phyloP scores from a whole-genome alignment of 1,140 invertebrate species.

The Pogonomyrmex barbatus region DNA sequence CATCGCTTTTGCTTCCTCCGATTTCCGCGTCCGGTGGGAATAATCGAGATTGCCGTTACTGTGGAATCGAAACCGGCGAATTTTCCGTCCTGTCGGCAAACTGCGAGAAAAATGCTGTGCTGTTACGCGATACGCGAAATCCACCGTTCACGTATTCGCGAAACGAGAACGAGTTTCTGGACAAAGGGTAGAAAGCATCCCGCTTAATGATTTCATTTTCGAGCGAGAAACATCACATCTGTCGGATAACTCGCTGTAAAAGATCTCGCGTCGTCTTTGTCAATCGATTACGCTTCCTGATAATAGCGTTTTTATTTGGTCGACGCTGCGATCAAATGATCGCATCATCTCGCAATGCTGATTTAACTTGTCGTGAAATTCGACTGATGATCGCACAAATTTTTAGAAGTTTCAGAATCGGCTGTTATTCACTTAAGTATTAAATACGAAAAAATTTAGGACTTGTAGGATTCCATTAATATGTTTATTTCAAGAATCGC shows the following conservation, averaged over 20 bases:
- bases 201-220: conserved; percentile 32
- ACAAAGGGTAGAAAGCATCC: conserved; percentile 51
- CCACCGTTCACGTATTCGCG: conserved; percentile 26
- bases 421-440: neutral
- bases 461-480: neutral
- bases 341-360: neutral
- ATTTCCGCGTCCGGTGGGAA: conserved; percentile 26
- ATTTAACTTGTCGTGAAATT: conserved; percentile 19
- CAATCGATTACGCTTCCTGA: neutral
- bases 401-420: neutral
- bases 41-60: conserved; percentile 67
- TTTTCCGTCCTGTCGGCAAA: conserved; percentile 37
- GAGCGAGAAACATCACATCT: neutral
- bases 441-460: neutral
- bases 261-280: conserved; percentile 26
- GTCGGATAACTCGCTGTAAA: conserved; percentile 37
- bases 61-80: conserved; percentile 68
- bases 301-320: conserved; percentile 27
- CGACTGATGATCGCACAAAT: neutral
- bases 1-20: neutral
- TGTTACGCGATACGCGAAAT: conserved; percentile 32
- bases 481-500: neutral
- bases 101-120: neutral
- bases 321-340: neutral
- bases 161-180: conserved; percentile 50